Base-by-base conservation (phyloP, 2,888 invertebrate species). In the Azorinus chamasolen region DNA sequence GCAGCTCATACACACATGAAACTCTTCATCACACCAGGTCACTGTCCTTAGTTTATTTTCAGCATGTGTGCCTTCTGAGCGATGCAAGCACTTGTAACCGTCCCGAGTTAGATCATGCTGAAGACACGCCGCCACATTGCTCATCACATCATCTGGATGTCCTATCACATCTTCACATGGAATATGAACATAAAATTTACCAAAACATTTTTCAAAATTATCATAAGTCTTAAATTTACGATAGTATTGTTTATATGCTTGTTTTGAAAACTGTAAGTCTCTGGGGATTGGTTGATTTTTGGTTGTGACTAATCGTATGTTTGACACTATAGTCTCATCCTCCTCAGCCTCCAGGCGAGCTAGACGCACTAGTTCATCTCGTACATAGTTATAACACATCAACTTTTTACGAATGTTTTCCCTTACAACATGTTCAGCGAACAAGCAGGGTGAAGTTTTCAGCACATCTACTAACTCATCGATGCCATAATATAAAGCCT, bases 401-500 rank as follows among this genome's bases (percentile, higher is more conserved):
- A 87, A 61, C 32, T 84, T 85, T 41, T 75, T 78, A 14, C 87
- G 79, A 24, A 87, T 80, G 39, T 83, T 84, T 45, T 86, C 83
- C 22, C 87, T 61, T 0, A 87, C 86, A 12, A 84, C 84, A 62
- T 70, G 79, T 48, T 87, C 87, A 1, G 83, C 79, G 71, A 87
- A 87, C 14, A 87, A 61, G 1, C 79, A 63, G 8, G 90, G 90
- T 5, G 87, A 80, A 18, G 79, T 73, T 48, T 86, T 85, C 37
- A 91, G 63, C 16, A 64, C 62, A 8, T 89, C 86, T 25, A 83
- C 76, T 5, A 91, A 76, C 12, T 84, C 72, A 8, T 83, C 69
- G 14, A 90, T 81, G 8, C 87, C 88, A 66, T 88, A 91, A 71
- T 89, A 91, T 64, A 87, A 68, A 2, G 90, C 90, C 51, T 90